Evolutionary conservation across 2,113 vertebrate species (phyloP), one percentile per base, ranked within the genome.

Genomic region (Chaenogobius annularis): DNA sequence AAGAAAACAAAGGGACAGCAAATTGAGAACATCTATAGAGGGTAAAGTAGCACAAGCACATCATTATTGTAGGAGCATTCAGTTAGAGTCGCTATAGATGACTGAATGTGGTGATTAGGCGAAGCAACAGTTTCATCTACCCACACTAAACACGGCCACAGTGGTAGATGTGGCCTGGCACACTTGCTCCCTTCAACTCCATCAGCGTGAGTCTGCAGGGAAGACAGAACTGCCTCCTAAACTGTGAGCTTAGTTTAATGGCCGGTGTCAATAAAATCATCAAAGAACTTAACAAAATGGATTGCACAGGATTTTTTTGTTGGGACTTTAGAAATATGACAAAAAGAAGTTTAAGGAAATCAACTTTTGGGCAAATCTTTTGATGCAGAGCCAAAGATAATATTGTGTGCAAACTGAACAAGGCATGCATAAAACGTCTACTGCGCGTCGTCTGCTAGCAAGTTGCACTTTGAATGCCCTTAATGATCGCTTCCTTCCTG

Each of bases 121-220:
- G 13, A 83, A 68, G 76, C 84, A 88, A 68, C 78, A 70, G 68
- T 73, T 74, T 80, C 73, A 75, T 82, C 78, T 62, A 43, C 65
- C 37, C 83, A 84, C 78, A 81, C 70, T 43, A 52, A 85, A 72
- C 68, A 64, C 80, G 58, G 73, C 64, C 70, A 69, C 56, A 74
- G 77, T 48, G 40, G 79, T 58, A 77, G 82, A 77, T 78, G 73
- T 44, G 64, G 23, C 68, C 65, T 31, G 78, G 74, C 66, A 72
- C 73, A 75, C 71, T 62, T 64, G 61, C 69, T 69, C 47, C n/a
- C 77, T 76, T 62, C 69, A 23, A 70, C 35, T 77, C 44, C 77
- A 69, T 43, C 26, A 50, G 50, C 23, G 61, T 74, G 73, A 46
- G 19, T 52, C 10, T 64, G 35, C 61, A 22, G 46, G 19, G 48